These are phyloP conservation scores for Paraplagusia blochii DNA, from an alignment of 2,113 vertebrate genomes.

Conservation along the genomic window DNA sequence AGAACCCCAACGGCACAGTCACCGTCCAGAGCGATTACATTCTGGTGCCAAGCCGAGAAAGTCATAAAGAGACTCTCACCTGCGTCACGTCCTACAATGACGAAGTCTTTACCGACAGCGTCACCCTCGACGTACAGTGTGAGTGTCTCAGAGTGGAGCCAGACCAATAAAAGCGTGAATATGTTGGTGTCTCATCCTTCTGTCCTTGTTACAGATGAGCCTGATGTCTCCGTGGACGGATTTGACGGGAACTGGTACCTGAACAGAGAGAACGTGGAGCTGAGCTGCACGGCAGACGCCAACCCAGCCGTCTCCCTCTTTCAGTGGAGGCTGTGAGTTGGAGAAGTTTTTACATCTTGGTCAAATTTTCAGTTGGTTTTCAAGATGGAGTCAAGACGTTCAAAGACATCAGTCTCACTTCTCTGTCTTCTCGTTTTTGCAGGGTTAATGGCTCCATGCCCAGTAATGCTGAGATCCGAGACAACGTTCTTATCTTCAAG, in stretches of 20 bases:
- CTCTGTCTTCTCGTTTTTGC: background rate
- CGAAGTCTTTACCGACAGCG: conserved; percentile 83
- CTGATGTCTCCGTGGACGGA: conserved; percentile 90
- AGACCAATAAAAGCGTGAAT: background rate
- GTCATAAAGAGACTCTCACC: conserved; percentile 84
- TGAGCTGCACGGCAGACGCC: conserved; percentile 88
- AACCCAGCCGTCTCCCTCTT: conserved; percentile 89
- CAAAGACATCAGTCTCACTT: background rate
- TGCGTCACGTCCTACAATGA: conserved; percentile 90
- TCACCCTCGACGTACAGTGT: conserved; percentile 93
- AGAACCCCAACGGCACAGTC: conserved; percentile 86
- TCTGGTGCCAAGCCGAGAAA: conserved; percentile 85
- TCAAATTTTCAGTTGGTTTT: too few relatives aligned
- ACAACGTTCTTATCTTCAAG: conserved; percentile 87
- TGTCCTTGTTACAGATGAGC: conserved; percentile 80
- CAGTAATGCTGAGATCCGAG: conserved; percentile 83
- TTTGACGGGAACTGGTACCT: conserved; percentile 97
- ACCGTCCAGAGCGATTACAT: conserved; percentile 92
- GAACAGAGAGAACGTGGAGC: conserved; percentile 88
- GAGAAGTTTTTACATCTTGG: background rate
- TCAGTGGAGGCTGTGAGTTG: conserved; percentile 91
- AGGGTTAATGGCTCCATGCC: conserved; percentile 92
- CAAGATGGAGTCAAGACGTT: too few relatives aligned
- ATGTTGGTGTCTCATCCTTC: background rate
- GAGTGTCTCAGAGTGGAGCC: conserved; percentile 47